Conservation (phyloP, 37 sponge, comb jelly and placozoan species). For the Chondrilla cf. caribensis region DNA sequence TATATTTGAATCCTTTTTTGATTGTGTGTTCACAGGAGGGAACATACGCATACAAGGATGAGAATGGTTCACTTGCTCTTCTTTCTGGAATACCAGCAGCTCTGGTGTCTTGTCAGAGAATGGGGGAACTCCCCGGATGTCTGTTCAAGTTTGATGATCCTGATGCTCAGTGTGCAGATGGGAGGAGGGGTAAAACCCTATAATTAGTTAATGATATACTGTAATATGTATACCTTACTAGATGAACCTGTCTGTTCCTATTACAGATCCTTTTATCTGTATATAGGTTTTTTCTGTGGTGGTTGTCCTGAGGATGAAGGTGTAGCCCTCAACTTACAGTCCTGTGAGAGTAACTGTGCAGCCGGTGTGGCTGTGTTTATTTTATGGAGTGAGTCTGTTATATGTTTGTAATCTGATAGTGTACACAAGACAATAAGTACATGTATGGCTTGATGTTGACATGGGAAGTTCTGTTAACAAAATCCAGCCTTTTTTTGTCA, state of each 20-base stretch:
- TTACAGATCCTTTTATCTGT: no score
- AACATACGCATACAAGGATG: not conserved
- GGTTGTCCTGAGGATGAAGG: constrained; percentile 24
- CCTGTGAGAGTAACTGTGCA: constrained; percentile 28
- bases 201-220: not conserved
- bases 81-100: constrained; percentile 39
- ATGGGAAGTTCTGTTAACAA: no score
- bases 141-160: constrained; percentile 63
- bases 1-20: not conserved
- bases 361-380: constrained; percentile 51
- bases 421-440: no score
- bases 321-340: constrained; percentile 61
- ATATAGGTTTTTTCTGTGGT: constrained; percentile 59
- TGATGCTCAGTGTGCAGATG: constrained; percentile 40
- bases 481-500: no score
- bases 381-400: constrained; percentile 51
- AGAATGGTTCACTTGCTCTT: not conserved
- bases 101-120: constrained; percentile 35
- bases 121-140: constrained; percentile 67
- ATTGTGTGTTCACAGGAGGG: constrained; percentile 10
- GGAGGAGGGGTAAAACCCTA: constrained; percentile 46
- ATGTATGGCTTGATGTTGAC: no score
- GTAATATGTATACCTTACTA: no score
- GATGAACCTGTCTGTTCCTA: no score
- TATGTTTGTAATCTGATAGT: no score